Base-by-base conservation (phyloP, 2,113 vertebrate species). In the Tragelaphus buxtoni region DNA sequence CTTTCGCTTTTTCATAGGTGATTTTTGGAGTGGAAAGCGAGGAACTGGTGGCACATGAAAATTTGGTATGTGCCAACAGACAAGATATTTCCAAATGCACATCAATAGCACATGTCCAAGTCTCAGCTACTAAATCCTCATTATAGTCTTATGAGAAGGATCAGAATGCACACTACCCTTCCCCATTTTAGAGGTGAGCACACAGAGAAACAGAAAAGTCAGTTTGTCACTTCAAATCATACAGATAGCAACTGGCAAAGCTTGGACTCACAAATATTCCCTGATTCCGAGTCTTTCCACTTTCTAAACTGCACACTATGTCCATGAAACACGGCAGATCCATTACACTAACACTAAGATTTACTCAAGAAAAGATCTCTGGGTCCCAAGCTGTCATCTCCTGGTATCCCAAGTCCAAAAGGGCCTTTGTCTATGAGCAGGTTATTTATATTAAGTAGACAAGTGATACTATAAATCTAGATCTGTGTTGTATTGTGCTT, bases 221-320 rank as follows among this genome's bases (percentile, higher is more conserved):
- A 88, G 14, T 88, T 94, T 63, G 39, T 84, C 95, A 11, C 42
- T 92, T 92, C 58, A 69, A 79, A 81, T 83, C 32, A 88, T 51
- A 90, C 42, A 93, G 22, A 11, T 82, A 88, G 35, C 80, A 51
- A 82, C 8, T 94, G 76, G 61, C 7, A 93, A 81, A 51, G 28
- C 16, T 56, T 85, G 18, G 42, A 20, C 12, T 95, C 30, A 97
- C 81, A 96, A 84, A 55, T 56, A 86, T 22, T 14, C 47, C 7
- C 8, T n/a, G 1, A 90, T 60, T 92, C 47, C 1, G 51, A 69
- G 49, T n/a, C 22, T 93, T 96, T 60, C 28, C 28, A 55, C 12
- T 82, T 97, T 95, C 13, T 88, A 53, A 98, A 96, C 83, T 76
- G 56, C 28, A 85, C 22, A 91, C n/a, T 56, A 9, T 39, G 8